Evolutionary conservation across 2,113 vertebrate species (phyloP), one percentile per base, ranked within the genome.

Genomic region (Phaethon lepturus): DNA sequence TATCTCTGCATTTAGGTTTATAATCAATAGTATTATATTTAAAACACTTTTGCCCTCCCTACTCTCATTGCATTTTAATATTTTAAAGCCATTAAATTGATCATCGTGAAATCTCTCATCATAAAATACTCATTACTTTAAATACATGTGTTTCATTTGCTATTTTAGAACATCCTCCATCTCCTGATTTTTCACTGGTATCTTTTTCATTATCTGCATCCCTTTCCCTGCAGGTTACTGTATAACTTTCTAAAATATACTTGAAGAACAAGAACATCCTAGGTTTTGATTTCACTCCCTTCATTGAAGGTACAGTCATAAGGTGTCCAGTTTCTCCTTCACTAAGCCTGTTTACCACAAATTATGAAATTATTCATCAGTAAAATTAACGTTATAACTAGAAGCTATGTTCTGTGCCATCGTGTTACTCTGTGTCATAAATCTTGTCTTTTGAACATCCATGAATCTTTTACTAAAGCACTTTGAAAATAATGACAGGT

Each of bases 11-110:
- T 89, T 95, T 79, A 72, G 49, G 49, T 81, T 96, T 85, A 58
- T 82, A 96, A 95, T 95, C 93, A 93, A 93, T 95, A 92, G 49
- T 40, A 62, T 89, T 88, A 82, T 85, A 95, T 94, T 95, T 91
- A 81, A 91, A 94, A 85, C 66, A 89, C 91, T 81, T 92, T 81
- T 81, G 0, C 8, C 38, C 17, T 93, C 63, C 19, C 58, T 85
- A 53, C 13, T 35, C 38, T 92, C 60, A 74, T 40, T 86, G 44
- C 26, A 47, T 86, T 95, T 97, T 93, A 95, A 93, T 91, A 84
- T 90, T 95, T 96, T 95, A 95, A 95, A 95, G 42, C 76, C n/a
- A 72, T 94, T 94, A 92, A 72, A 75, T 86, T 81, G 79, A 82
- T 58, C 13, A 17, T 42, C 25, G 76, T 95, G 80, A 58, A 91